These are phyloP conservation scores for Trididemnum miniatum DNA, from an alignment of 23 tunicate genomes.

Conservation along the genomic window DNA sequence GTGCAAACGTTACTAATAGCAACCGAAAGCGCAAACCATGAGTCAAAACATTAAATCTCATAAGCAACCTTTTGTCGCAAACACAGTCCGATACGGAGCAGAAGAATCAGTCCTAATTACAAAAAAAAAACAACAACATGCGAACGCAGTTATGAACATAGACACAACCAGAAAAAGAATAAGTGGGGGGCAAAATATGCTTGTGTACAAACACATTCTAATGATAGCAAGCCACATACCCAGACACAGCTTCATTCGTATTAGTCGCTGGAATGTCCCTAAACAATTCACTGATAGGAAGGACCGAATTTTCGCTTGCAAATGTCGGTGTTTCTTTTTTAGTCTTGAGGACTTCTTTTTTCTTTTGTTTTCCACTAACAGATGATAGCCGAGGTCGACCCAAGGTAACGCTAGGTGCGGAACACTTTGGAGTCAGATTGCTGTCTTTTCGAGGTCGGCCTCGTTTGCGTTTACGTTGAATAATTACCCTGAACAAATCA, in stretches of 20 bases:
- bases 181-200: no score
- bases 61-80: no score
- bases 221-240: no score
- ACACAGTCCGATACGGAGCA: no score
- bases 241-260: not conserved
- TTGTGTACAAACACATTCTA: no score
- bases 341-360: conserved; percentile 2
- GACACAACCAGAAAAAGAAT: no score
- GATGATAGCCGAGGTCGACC: not conserved
- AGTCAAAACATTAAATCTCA: no score
- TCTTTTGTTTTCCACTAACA: conserved; percentile 10
- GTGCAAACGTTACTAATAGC: no score
- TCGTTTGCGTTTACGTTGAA: conserved; percentile 46
- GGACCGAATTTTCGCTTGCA: conserved; percentile 38
- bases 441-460: conserved; percentile 66
- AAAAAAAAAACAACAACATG: no score
- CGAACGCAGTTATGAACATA: no score
- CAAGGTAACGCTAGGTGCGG: not conserved
- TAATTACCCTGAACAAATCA: not conserved
- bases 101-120: no score
- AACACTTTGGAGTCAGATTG: not conserved
- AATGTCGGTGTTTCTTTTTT: conserved; percentile 31
- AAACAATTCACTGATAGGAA: conserved; percentile 49
- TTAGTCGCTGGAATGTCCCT: conserved; percentile 7
- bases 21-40: no score